Percentiles rank a stretch among this genome's conserved stretches.
Conservation (phyloP, 2,113 vertebrate species). For the Aspiorhynchus laticeps region DNA sequence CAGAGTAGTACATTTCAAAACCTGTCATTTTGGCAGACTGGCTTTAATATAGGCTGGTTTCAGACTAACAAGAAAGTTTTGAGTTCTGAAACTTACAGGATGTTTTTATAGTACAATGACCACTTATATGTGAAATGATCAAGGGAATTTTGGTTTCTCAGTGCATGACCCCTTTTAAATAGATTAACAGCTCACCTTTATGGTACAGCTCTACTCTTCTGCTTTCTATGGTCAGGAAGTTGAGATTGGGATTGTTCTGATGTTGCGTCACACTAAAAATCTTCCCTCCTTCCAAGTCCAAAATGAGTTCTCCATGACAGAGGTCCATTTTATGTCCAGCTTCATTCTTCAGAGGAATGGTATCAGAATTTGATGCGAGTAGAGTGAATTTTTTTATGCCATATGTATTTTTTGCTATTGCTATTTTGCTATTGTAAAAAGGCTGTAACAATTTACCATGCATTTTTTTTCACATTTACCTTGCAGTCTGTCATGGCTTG, state of each 20-base stretch:
- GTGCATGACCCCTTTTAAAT: background rate
- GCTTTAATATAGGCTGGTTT: too few species aligned
- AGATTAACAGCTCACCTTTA: constrained; percentile 72
- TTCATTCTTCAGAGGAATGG: constrained; percentile 71
- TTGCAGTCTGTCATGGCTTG: constrained; percentile 84
- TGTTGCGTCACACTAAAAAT: constrained; percentile 89
- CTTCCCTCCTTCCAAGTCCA: constrained; percentile 86
- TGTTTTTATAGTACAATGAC: too few species aligned
- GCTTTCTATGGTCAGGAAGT: constrained; percentile 87
- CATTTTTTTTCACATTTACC: constrained; percentile 65
- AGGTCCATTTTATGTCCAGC: constrained; percentile 68
- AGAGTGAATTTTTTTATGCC: background rate
- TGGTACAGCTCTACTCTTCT: constrained; percentile 84
- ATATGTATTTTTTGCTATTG: too few species aligned
- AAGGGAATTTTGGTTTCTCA: too few species aligned
- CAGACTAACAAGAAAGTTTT: too few species aligned
- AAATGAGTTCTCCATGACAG: constrained; percentile 82
- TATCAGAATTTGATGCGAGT: background rate
- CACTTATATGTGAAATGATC: too few species aligned
- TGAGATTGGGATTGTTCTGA: constrained; percentile 83
- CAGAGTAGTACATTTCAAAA: too few species aligned
- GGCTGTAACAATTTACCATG: background rate
- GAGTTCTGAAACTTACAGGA: too few species aligned
- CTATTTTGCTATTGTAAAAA: background rate
- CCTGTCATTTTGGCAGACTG: too few species aligned